Base-by-base conservation (phyloP, 2,113 vertebrate species). In the Caretta caretta region DNA sequence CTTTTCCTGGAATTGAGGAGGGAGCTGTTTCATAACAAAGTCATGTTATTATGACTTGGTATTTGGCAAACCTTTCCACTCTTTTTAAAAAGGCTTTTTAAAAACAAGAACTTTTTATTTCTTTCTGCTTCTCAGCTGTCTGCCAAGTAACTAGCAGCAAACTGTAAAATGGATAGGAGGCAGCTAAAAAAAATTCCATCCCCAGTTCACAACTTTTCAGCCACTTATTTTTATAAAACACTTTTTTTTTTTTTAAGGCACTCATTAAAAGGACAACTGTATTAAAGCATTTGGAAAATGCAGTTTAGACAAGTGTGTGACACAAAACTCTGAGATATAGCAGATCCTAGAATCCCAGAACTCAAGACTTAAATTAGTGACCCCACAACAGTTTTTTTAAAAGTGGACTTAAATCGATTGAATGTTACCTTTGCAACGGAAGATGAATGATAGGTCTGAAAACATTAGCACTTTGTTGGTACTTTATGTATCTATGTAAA, bases 1-100 rank as follows among this genome's bases (percentile, higher is more conserved):
- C 82, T 87, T 89, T 96, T 91, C 94, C 94, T 94, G 89, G 95
- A 97, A 96, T 93, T 79, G 90, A 91, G 88, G 49, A 92, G 65
- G 7, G 83, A 95, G 86, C 81, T 80, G 88, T 97, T 95, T 93
- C 79, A 57, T 87, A 97, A 96, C 85, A 86, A 88, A 93, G 80
- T 89, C 95, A 86, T 93, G 78, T 88, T 87, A 94, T 92, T 90
- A 97, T 78, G 57, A 94, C 83, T 38, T 46, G 88, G 90, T 96
- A 92, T 96, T 96, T 96, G 95, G 90, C 91, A 96, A 97, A 93
- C 49, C 91, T 83, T 93, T 80, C 76, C 86, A 56, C 81, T 79
- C 76, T 90, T 96, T 94, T 57, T 94, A 22, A 88, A 96, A 96
- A 51, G 35, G 50, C 49, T 76, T 86, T 51, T 81, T 84, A 85